Conservation (phyloP, 2,113 vertebrate genomes). For the Myotis brandtii region DNA sequence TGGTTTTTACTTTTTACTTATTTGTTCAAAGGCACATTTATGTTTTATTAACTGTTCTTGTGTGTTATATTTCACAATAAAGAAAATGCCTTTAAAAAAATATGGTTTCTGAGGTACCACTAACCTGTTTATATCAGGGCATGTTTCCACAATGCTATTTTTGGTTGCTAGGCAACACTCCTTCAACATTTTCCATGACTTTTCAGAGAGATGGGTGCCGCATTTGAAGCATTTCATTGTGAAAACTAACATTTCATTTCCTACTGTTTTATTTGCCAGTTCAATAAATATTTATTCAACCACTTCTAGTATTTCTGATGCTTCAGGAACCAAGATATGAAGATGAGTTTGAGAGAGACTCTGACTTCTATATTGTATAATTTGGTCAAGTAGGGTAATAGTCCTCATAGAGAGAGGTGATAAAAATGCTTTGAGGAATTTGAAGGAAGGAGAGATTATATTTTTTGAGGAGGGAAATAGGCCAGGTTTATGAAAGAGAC, state of each 20-base stretch:
- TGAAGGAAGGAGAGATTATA: neutral
- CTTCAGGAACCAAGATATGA: neutral
- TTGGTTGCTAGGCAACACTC: neutral
- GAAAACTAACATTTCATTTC: slow-evolving; percentile 34
- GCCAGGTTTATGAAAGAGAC: neutral
- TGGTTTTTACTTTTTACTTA: neutral
- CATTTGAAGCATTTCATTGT: neutral
- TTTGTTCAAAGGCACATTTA: neutral
- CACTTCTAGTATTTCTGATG: neutral
- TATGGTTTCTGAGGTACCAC: neutral
- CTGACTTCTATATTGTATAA: neutral
- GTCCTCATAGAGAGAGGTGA: neutral
- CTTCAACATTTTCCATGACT: neutral
- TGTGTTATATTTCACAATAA: neutral
- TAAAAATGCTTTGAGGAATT: neutral
- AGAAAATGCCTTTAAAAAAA: neutral
- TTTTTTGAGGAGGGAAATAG: neutral
- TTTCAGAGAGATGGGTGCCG: neutral
- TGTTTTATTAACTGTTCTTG: slow-evolving; percentile 6
- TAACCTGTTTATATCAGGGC: neutral
- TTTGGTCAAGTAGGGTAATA: neutral
- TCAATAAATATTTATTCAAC: slow-evolving; percentile 56
- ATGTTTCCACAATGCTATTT: neutral
- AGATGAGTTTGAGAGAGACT: neutral
- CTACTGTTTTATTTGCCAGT: slow-evolving; percentile 35